phyloP scores from a whole-genome alignment of 2,888 invertebrate genomes.

The Thysanoteuthis rhombus region DNA sequence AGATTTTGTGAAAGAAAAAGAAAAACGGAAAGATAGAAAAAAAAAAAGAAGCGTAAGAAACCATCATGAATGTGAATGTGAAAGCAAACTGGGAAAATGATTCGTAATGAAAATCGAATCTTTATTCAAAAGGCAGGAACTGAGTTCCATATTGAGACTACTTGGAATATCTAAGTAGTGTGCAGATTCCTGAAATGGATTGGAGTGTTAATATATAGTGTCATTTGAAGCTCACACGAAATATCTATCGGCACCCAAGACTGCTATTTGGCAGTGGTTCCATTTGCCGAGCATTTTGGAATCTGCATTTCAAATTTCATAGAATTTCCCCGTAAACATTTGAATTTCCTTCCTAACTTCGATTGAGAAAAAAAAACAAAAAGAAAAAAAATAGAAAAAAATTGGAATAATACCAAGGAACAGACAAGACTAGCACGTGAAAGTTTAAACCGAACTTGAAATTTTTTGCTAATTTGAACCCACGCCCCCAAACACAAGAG shows the following conservation, averaged over 20 bases:
- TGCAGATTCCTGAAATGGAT: not conserved
- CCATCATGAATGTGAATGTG: not conserved
- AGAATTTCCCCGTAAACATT: not conserved
- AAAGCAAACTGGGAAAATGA: not conserved
- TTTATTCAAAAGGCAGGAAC: not conserved
- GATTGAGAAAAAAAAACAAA: no score
- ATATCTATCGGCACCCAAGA: not conserved
- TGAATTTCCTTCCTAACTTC: no score
- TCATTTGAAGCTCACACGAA: not conserved
- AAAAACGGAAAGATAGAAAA: no score
- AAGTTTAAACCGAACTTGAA: no score
- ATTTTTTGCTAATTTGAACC: no score
- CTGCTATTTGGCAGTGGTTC: not conserved
- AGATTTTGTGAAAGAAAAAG: no score
- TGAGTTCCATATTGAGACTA: not conserved
- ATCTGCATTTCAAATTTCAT: not conserved
- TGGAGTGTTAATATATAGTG: not conserved
- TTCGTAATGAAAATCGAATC: not conserved
- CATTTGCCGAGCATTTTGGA: not conserved
- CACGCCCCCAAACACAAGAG: no score
- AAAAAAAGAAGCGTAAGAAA: no score
- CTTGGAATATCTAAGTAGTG: not conserved
- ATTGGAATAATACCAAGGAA: no score
- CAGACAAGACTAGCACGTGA: no score
- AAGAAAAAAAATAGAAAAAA: no score